Percentiles rank a stretch among this genome's conserved stretches.
phyloP scores from a whole-genome alignment of 2,888 invertebrate genomes.

The Parnassius glacialis region DNA sequence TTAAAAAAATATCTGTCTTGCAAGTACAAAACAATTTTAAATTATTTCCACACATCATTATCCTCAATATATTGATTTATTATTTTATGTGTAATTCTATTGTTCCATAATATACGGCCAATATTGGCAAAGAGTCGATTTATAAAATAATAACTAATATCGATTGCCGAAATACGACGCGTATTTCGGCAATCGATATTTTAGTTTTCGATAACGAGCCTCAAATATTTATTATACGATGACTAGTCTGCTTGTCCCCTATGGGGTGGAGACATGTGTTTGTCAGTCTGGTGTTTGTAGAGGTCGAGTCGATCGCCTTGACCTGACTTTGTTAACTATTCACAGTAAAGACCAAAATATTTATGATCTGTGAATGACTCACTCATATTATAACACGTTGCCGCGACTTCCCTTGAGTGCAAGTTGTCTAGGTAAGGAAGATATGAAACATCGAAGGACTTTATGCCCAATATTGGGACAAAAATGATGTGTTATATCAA shows the following conservation, averaged over 20 bases:
- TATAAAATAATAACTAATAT: constrained; percentile 15
- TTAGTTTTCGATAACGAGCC: neutral
- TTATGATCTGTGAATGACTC: neutral
- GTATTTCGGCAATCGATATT: neutral
- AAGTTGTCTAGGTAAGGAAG: too few relatives aligned
- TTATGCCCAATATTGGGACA: too few relatives aligned
- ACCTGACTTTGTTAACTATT: constrained; percentile 9
- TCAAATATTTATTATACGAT: constrained; percentile 15
- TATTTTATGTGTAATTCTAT: too few relatives aligned
- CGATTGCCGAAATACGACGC: constrained; percentile 6
- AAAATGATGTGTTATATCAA: too few relatives aligned
- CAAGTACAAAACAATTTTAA: too few relatives aligned
- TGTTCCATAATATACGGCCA: neutral
- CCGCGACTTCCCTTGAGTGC: too few relatives aligned
- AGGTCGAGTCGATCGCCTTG: constrained; percentile 14
- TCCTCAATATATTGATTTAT: too few relatives aligned
- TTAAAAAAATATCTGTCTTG: too few relatives aligned
- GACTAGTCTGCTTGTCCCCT: constrained; percentile 1
- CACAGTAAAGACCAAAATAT: neutral
- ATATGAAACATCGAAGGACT: too few relatives aligned
- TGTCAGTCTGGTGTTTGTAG: constrained; percentile 2
- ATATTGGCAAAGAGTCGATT: constrained; percentile 5
- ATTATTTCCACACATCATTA: too few relatives aligned
- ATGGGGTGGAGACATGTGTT: constrained; percentile 5
- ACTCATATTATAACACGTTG: neutral